These are phyloP conservation scores for Falco cherrug DNA, from an alignment of 2,797 vertebrate species.

Conservation along the genomic window DNA sequence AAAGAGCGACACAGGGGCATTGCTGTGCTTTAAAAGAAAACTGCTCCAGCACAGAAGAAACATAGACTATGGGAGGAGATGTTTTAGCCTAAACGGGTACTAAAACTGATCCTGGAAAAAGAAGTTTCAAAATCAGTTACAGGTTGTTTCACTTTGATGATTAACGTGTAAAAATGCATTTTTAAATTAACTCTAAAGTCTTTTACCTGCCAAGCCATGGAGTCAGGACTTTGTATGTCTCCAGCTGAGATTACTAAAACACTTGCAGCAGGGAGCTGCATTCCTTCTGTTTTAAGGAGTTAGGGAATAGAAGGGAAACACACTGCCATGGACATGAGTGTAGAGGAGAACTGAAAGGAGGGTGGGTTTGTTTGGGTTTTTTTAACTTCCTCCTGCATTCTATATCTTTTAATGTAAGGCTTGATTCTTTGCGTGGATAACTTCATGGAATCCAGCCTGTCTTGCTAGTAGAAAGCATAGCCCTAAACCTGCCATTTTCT, in stretches of 20 bases:
- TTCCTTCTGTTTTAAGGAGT: slow-evolving; percentile 33
- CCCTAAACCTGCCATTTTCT: background rate
- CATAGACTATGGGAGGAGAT: background rate
- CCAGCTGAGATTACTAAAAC: slow-evolving; percentile 47
- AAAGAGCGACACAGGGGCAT: background rate
- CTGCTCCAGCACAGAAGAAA: background rate
- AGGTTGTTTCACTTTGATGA: background rate
- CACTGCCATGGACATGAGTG: background rate
- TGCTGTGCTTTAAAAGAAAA: background rate
- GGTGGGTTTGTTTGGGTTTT: background rate
- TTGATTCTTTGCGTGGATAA: background rate
- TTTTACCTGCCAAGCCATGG: slow-evolving; percentile 1
- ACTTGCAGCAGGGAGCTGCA: slow-evolving; percentile 52
- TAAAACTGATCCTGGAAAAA: background rate
- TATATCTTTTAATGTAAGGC: background rate
- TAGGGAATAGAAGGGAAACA: background rate
- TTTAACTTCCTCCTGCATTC: background rate
- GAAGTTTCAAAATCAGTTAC: background rate
- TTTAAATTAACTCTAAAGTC: slow-evolving; percentile 7
- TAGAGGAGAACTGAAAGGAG: background rate
- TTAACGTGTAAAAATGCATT: background rate
- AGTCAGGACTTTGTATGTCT: slow-evolving; percentile 7
- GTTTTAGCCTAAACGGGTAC: background rate
- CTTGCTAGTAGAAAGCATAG: background rate
- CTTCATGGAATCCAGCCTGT: background rate